Evolutionary conservation across 2,888 invertebrate genomes (phyloP), one percentile per base, ranked within the genome.

Genomic region (Lepidochitona cinerea): DNA sequence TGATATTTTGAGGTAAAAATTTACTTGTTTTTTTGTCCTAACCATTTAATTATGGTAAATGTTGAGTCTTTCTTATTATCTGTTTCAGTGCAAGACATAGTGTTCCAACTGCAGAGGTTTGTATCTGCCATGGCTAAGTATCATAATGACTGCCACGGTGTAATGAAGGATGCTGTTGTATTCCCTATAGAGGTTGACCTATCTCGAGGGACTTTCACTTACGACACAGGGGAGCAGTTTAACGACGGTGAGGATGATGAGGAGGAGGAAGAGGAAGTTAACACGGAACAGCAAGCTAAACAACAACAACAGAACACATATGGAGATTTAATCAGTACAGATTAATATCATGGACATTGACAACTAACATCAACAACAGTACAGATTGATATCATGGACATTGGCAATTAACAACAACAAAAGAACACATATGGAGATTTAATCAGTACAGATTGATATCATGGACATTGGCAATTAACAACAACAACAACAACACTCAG

Each of bases 101-200:
- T 97, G 37, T 91, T 91, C 83, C 93, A 93, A 83, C 86, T 93
- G 73, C 94, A 95, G 76, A 93, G 95, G 81, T 94, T 98, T 73
- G 95, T 98, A 18, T 94, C 95, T 71, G 96, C 96, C 0, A 92
- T 99, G 79, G 94, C 96, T 0, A 93, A 93, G 72, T 94, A 93
- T 91, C 94, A 94, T 90, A 93, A 93, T 68, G 95, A 95, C 76
- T 95, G 96, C 4, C 93, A 95, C 74, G 93, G 94, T 37, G 93
- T 96, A 66, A 92, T 98, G 84, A 91, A 92, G 75, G 94, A 94
- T 67, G 94, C 95, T 0, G 87, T 90, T 35, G 92, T 98, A 1
- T 99, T 99, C 90, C 98, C 98, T 0, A 97, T 99, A 0, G 98
- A 99, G 92, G 96, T 98, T 23, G 98, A 98, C 91, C 92, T 99